Percentiles rank a stretch among this genome's conserved stretches.
These are phyloP conservation scores for Nothoprocta perdicaria DNA, from an alignment of 2,113 vertebrate species.

Conservation along the genomic window DNA sequence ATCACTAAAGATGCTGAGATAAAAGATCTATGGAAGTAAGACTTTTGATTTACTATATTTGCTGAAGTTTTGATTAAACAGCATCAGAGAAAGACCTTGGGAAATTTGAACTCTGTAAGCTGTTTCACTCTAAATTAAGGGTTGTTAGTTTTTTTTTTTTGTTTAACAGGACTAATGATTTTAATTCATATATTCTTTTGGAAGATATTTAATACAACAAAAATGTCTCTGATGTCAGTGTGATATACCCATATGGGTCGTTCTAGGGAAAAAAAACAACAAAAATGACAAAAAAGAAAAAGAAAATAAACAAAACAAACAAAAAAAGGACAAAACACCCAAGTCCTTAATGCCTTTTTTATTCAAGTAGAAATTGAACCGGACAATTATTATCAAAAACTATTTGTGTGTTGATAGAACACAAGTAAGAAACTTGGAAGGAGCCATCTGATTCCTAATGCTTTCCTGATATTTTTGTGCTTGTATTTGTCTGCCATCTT, in stretches of 20 bases:
- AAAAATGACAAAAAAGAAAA: neutral
- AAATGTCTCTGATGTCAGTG: neutral
- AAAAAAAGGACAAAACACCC: neutral
- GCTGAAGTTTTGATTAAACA: slow-evolving; percentile 56
- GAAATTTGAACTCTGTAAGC: neutral
- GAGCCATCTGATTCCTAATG: neutral
- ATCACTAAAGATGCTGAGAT: neutral
- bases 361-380: neutral
- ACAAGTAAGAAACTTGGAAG: neutral
- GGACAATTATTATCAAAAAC: neutral
- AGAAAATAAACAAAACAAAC: neutral
- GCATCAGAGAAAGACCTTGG: neutral
- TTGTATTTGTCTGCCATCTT: neutral
- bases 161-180: neutral
- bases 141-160: neutral
- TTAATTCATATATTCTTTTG: slow-evolving; percentile 1
- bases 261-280: neutral
- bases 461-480: neutral
- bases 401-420: neutral
- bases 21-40: slow-evolving; percentile 5
- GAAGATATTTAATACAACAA: neutral
- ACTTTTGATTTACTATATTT: slow-evolving; percentile 56
- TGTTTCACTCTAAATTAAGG: slow-evolving; percentile 6
- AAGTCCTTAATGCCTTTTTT: neutral
- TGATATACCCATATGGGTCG: neutral